Base-by-base conservation (phyloP, 1,140 invertebrate species). In the Listronotus oregonensis region DNA sequence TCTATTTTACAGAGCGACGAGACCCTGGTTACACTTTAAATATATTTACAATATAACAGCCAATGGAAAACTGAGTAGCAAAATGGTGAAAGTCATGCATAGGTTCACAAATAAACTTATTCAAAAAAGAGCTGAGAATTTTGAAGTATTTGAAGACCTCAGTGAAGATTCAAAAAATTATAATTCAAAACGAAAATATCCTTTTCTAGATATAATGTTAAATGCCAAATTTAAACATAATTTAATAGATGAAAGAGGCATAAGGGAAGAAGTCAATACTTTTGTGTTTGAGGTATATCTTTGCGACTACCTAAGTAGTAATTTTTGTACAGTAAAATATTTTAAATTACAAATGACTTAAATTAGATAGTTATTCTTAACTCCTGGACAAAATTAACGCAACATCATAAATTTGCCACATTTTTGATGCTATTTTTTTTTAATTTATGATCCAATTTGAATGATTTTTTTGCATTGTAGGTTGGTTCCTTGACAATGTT, bases 251-350 rank as follows among this genome's bases (percentile, higher is more conserved):
- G n/a, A n/a, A n/a, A n/a, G n/a, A n/a, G n/a, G n/a, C n/a, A n/a
- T n/a, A n/a, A n/a, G n/a, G n/a, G 91, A 93, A 74, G 91, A 94
- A 83, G 90, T 92, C 5, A 90, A 93, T 75, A 93, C 90, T 0
- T 93, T 93, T 72, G 89, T 91, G 84, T 92, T 92, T 79, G 89
- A 88, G 81, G 80, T 71, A n/a, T n/a, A n/a, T n/a, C n/a, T n/a
- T n/a, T n/a, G n/a, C n/a, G n/a, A n/a, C n/a, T n/a, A n/a, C n/a
- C n/a, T n/a, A n/a, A n/a, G n/a, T n/a, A n/a, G n/a, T n/a, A n/a
- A n/a, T n/a, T n/a, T n/a, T n/a, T n/a, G n/a, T n/a, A n/a, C n/a
- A n/a, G n/a, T n/a, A n/a, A n/a, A n/a, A n/a, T n/a, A n/a, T n/a
- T n/a, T n/a, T n/a, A n/a, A n/a, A n/a, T n/a, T n/a, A n/a, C n/a